Conservation (phyloP, 2,797 vertebrate species). For the Champsocephalus esox region DNA sequence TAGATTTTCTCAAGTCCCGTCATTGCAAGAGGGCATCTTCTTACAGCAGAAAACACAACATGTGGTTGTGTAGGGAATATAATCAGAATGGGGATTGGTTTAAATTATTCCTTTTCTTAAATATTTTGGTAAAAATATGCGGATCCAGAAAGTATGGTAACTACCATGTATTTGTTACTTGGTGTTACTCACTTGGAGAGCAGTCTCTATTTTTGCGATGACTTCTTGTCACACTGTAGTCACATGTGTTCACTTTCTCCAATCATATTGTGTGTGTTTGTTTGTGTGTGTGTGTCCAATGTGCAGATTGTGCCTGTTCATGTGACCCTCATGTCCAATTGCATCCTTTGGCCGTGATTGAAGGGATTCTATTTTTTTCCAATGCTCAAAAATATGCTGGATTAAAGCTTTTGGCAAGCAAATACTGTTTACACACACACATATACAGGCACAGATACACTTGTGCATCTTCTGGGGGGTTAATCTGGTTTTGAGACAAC, state of each 20-base stretch:
- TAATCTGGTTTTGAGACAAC: constrained; percentile 80
- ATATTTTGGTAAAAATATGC: neutral
- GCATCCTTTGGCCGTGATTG: constrained; percentile 51
- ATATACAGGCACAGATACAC: constrained; percentile 40
- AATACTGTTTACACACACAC: constrained; percentile 46
- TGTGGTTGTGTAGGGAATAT: neutral
- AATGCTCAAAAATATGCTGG: constrained; percentile 59
- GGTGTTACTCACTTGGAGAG: neutral
- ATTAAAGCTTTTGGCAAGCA: constrained; percentile 67
- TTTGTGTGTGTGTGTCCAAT: neutral
- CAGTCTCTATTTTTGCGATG: constrained; percentile 16
- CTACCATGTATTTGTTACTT: neutral
- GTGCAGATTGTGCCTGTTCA: constrained; percentile 13
- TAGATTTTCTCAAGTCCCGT: neutral
- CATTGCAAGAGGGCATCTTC: neutral
- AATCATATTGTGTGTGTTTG: neutral
- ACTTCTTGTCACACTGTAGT: constrained; percentile 5
- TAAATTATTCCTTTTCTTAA: neutral
- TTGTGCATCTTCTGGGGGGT: constrained; percentile 61
- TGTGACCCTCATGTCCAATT: constrained; percentile 41
- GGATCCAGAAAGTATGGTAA: neutral
- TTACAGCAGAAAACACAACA: neutral
- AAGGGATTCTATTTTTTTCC: constrained; percentile 53
- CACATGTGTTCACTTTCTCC: constrained; percentile 19
- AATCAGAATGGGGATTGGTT: constrained; percentile 1